Percentiles rank a stretch among this genome's conserved stretches.
These are phyloP conservation scores for Grus americana DNA, from an alignment of 2,113 vertebrate genomes.

Conservation along the genomic window DNA sequence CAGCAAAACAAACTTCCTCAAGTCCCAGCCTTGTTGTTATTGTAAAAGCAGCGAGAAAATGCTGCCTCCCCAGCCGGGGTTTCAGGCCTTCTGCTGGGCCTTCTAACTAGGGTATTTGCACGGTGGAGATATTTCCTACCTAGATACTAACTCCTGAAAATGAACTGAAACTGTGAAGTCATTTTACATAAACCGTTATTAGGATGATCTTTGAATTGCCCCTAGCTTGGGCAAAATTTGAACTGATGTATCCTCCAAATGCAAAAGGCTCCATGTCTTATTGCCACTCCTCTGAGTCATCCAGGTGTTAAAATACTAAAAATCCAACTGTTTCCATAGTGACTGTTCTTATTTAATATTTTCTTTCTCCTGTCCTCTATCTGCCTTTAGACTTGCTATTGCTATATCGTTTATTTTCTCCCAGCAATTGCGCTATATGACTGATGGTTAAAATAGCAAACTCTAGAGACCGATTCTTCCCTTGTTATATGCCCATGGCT, in stretches of 20 bases:
- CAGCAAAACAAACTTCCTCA: not conserved
- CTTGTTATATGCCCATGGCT: not conserved
- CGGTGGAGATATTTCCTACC: not conserved
- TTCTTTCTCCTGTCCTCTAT: constrained; percentile 22
- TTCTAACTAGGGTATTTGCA: not conserved
- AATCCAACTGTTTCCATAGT: constrained; percentile 55
- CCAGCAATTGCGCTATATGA: not conserved
- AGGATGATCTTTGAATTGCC: not conserved
- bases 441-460: constrained; percentile 17
- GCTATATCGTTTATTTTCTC: not conserved
- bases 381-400: constrained; percentile 34
- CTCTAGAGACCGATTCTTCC: constrained; percentile 3
- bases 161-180: not conserved
- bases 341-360: constrained; percentile 57
- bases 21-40: not conserved
- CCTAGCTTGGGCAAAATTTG: not conserved
- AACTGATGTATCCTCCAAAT: not conserved
- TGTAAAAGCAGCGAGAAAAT: not conserved
- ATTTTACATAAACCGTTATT: not conserved
- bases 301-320: constrained; percentile 53
- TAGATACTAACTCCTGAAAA: not conserved
- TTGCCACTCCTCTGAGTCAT: constrained; percentile 19
- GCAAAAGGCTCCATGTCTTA: not conserved
- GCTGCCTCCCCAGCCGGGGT: not conserved
- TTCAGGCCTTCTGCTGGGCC: not conserved